A percentile compares a stretch with the other conserved stretches of the same genome.
Evolutionary conservation across 2,797 vertebrate genomes (phyloP).

Genomic region (Apogon hyalosoma): DNA sequence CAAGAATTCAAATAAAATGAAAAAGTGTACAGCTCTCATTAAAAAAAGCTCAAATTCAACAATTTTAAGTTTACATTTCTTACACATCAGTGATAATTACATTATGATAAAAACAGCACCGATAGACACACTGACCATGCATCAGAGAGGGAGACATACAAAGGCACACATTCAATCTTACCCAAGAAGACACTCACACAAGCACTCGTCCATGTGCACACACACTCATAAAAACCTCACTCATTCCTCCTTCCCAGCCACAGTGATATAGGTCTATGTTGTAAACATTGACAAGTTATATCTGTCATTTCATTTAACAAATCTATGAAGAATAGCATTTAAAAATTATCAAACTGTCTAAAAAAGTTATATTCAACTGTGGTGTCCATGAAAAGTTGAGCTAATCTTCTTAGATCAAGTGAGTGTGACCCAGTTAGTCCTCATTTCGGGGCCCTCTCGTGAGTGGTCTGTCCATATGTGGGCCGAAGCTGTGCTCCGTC

Average conservation of each 20-base stretch:
- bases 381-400: conserved; percentile 39
- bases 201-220: conserved; percentile 17
- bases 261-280: conserved; percentile 86
- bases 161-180: conserved; percentile 63
- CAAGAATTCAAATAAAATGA: conserved; percentile 79
- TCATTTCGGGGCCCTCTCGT: conserved; percentile 11
- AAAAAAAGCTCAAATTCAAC: conserved; percentile 66
- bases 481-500: conserved; percentile 22
- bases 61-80: conserved; percentile 79
- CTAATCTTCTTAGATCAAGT: conserved; percentile 29
- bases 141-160: conserved; percentile 76
- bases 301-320: conserved; percentile 68
- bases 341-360: conserved; percentile 68
- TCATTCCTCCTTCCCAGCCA: conserved; percentile 75
- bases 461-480: conserved; percentile 29
- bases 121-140: conserved; percentile 81
- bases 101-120: conserved; percentile 83
- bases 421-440: conserved; percentile 32
- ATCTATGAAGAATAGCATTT: conserved; percentile 68
- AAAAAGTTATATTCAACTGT: conserved; percentile 51
- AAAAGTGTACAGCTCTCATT: conserved; percentile 71
- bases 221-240: conserved; percentile 46
- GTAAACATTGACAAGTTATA: conserved; percentile 82
- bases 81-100: conserved; percentile 80
- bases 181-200: not conserved